Conservation (phyloP, 2,797 vertebrate genomes). For the Pipistrellus nathusii region DNA sequence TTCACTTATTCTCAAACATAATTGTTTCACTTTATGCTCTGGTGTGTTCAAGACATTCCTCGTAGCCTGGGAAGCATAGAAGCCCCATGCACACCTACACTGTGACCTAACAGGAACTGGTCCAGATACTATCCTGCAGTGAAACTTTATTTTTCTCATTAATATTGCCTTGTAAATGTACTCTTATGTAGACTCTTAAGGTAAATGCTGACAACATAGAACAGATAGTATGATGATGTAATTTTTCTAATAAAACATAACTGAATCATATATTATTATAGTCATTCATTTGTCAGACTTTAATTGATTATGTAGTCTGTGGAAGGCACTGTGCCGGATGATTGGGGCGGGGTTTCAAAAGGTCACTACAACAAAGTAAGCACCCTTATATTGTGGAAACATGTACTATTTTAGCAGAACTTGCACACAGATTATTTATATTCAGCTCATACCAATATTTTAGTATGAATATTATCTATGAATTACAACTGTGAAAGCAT, state of each 20-base stretch:
- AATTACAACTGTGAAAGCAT: neutral
- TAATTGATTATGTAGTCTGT: neutral
- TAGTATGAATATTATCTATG: neutral
- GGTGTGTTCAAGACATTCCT: neutral
- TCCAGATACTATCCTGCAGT: neutral
- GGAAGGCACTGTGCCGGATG: neutral
- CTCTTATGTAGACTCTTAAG: neutral
- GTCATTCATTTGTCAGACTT: neutral
- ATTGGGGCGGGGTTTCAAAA: neutral
- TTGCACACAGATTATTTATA: neutral
- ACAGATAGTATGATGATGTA: neutral
- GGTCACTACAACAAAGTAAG: neutral
- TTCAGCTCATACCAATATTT: neutral
- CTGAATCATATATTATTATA: neutral
- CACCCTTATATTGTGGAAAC: neutral
- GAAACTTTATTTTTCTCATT: neutral
- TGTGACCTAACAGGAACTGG: neutral
- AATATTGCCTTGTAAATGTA: neutral
- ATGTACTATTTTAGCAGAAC: neutral
- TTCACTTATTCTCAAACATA: neutral
- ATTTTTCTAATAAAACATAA: neutral
- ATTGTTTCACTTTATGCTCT: neutral
- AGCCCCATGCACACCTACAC: accelerated
- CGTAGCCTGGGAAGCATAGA: neutral
- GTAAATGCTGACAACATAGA: neutral